A percentile compares a stretch with the other conserved stretches of the same genome.
Evolutionary conservation across 2,113 vertebrate species (phyloP).

Genomic region (Dendropsophus ebraccatus): DNA sequence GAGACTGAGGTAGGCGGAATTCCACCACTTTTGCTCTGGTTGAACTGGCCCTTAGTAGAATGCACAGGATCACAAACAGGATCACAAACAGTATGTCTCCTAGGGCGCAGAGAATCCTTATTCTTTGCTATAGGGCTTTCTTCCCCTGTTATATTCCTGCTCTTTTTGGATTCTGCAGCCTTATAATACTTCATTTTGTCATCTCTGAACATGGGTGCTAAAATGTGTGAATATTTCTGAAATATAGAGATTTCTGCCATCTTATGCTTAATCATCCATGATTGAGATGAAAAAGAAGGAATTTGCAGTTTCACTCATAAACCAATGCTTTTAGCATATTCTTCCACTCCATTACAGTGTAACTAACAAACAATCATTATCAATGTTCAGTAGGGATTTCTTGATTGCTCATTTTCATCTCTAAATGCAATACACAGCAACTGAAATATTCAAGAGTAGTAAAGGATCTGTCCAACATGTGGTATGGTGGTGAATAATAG

Average conservation of each 20-base stretch:
- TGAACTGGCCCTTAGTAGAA: too few relatives aligned
- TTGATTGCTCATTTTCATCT: not conserved
- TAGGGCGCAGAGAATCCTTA: too few relatives aligned
- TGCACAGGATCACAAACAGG: too few relatives aligned
- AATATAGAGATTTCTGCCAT: not conserved
- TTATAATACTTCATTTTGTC: too few relatives aligned
- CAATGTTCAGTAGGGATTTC: constrained; percentile 8
- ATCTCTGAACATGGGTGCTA: too few relatives aligned
- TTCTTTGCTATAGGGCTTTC: too few relatives aligned
- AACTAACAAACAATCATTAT: constrained; percentile 44
- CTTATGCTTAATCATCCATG: not conserved
- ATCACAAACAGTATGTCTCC: too few relatives aligned
- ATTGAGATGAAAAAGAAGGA: not conserved
- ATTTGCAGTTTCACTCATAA: constrained; percentile 3
- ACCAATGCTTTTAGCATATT: not conserved
- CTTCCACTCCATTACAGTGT: constrained; percentile 23
- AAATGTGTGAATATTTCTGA: too few relatives aligned
- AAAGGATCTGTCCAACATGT: not conserved
- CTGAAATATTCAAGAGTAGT: constrained; percentile 1
- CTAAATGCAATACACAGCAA: not conserved
- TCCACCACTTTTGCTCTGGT: too few relatives aligned
- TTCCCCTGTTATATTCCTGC: too few relatives aligned
- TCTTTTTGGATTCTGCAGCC: too few relatives aligned
- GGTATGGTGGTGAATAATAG: not conserved
- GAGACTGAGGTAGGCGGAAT: too few relatives aligned